phyloP scores from a whole-genome alignment of 2,113 vertebrate genomes.

The Rhinoptilus africanus region DNA sequence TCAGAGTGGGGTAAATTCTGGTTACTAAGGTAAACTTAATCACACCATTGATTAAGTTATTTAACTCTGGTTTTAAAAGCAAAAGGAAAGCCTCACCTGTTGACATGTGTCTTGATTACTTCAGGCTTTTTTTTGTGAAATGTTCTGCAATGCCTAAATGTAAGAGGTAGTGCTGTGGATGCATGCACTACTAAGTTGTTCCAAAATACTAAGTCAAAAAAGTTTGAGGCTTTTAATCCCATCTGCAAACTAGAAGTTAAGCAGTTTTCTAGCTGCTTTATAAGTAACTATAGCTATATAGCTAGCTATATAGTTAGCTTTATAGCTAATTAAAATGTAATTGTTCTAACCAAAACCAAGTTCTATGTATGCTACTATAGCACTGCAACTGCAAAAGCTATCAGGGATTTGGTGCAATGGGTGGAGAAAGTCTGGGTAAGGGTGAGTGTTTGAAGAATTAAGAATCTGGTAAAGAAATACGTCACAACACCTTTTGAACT shows the following conservation, averaged over 20 bases:
- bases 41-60: not conserved
- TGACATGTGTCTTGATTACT: not conserved
- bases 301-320: too few species aligned
- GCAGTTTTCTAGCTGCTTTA: not conserved
- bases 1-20: not conserved
- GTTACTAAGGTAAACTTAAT: not conserved
- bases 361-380: not conserved
- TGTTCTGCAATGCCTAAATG: not conserved
- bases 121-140: not conserved
- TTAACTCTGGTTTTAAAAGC: not conserved
- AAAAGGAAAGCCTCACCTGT: not conserved
- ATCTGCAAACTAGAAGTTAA: not conserved
- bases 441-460: not conserved
- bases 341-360: not conserved
- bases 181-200: not conserved
- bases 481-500: not conserved
- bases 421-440: not conserved
- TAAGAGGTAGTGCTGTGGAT: not conserved
- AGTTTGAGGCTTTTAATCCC: not conserved
- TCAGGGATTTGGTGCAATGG: not conserved
- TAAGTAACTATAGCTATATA: not conserved
- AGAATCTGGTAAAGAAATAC: not conserved
- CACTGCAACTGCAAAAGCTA: not conserved
- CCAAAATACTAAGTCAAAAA: not conserved
- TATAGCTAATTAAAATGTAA: not conserved